Evolutionary conservation across 2,888 invertebrate species (phyloP), one percentile per base, ranked within the genome.

Genomic region (Leptogaster cylindrica): DNA sequence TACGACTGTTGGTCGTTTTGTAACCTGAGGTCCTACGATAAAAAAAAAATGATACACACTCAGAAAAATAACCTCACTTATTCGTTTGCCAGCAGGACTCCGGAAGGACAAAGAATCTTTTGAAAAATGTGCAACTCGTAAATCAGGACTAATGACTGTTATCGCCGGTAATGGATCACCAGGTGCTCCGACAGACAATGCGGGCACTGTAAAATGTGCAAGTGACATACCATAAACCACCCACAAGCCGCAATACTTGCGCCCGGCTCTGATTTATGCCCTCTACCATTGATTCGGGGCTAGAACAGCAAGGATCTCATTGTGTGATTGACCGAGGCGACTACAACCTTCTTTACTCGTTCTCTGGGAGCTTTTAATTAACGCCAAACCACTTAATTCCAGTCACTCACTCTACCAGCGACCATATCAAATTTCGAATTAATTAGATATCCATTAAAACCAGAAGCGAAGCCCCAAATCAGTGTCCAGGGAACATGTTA

Each of bases 401-500:
- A 7, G 14, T 27, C 58, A 27, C 27, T 25, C 44, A 41, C 25
- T 63, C 31, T 44, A 5, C 44, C 28, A 31, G 46, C 18, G 4
- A 27, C 44, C 63, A 63, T 63, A 63, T 63, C 63, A 44, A 63
- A 63, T 63, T 63, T 27, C 28, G 16, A 44, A 28, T 63, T 63
- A 63, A 63, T 63, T 63, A 28, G 46, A 27, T 46, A 10, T 27
- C 63, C 46, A 63, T 63, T 63, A 63, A 63, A 27, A 14, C 63
- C 63, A 63, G 63, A 63, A 63, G 63, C 63, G n/a, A n/a, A n/a
- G 18, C 63, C 18, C 18, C 12, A 63, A 63, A 63, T 63, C 44
- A 44, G n/a, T 28, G 55, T 18, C 7, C 14, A 55, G 39, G 46
- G 46, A 46, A 33, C n/a, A 28, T n/a, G n/a, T 18, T 18, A 28